Evolutionary conservation across 2,113 vertebrate species (phyloP).

Genomic region (Megatriorchis doriae): DNA sequence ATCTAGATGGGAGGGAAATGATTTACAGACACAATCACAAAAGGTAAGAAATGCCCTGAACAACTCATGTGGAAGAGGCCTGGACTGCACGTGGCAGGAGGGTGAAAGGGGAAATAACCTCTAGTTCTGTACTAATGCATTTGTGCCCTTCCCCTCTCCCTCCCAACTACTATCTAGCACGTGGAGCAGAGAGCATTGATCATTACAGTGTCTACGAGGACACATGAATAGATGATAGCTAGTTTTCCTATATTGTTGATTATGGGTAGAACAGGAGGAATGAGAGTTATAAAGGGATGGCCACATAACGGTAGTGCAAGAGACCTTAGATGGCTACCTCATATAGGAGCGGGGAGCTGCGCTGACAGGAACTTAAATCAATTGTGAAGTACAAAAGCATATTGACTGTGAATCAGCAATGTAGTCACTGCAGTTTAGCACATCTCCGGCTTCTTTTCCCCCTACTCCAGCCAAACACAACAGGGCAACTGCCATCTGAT

Average conservation of each 20-base stretch:
- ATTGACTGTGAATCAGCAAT: neutral
- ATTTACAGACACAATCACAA: neutral
- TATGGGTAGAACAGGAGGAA: neutral
- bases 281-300: neutral
- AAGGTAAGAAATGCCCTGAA: neutral
- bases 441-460: neutral
- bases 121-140: neutral
- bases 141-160: neutral
- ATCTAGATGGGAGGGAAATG: accelerated
- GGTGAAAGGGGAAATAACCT: neutral
- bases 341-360: neutral
- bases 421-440: neutral
- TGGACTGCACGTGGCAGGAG: accelerated
- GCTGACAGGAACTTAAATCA: neutral
- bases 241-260: neutral
- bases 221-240: neutral
- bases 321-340: neutral
- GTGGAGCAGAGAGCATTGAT: neutral
- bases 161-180: neutral
- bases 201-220: neutral
- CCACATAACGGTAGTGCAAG: neutral
- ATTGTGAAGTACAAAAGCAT: neutral
- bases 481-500: neutral
- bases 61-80: neutral
- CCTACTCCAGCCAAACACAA: neutral